These are phyloP conservation scores for Sturnus vulgaris DNA, from an alignment of 2,113 vertebrate genomes.

Conservation along the genomic window DNA sequence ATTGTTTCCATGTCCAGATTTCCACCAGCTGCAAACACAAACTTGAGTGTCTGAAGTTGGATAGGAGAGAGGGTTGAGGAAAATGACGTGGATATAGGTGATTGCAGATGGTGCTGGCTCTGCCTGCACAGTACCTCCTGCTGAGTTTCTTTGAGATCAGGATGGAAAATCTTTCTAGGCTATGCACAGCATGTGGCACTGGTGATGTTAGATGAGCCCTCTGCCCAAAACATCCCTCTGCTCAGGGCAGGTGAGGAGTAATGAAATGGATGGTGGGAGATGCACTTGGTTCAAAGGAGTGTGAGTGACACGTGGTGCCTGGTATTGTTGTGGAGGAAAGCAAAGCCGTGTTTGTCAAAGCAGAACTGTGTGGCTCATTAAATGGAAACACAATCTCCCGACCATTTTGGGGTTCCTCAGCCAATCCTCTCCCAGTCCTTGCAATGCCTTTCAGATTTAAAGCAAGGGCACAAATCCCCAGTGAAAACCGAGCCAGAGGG, in stretches of 20 bases:
- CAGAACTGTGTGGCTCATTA: neutral
- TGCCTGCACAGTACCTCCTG: neutral
- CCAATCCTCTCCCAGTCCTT: neutral
- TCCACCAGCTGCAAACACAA: neutral
- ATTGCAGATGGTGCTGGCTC: neutral
- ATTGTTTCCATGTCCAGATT: neutral
- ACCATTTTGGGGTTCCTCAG: neutral
- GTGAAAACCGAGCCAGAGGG: accelerated
- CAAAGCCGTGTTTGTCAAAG: neutral
- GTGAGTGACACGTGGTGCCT: neutral
- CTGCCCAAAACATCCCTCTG: neutral
- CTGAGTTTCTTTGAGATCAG: neutral
- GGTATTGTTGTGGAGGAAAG: accelerated
- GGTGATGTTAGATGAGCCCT: neutral
- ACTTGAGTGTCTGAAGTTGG: neutral
- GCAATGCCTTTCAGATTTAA: neutral
- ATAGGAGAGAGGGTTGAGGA: neutral
- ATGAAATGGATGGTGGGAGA: neutral
- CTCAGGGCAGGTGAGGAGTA: accelerated
- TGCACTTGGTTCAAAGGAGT: neutral
- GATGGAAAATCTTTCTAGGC: neutral
- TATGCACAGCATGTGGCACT: accelerated
- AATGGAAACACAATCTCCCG: neutral
- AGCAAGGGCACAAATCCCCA: neutral
- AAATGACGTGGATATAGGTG: too few species aligned